A percentile compares a stretch with the other conserved stretches of the same genome.
These are phyloP conservation scores for Eilema depressum DNA, from an alignment of 2,888 invertebrate genomes.

Conservation along the genomic window DNA sequence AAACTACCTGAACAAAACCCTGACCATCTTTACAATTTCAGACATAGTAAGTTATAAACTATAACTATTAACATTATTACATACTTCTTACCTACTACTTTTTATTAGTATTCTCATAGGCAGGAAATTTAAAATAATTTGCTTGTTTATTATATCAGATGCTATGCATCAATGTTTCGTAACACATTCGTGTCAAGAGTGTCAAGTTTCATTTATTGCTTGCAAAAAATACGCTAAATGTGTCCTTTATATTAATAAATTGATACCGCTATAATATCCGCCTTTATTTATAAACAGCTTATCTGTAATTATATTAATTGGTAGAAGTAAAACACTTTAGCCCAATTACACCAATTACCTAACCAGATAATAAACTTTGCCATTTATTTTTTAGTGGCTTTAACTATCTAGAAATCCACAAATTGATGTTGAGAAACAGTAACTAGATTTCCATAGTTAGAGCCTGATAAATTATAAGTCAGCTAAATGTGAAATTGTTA, in stretches of 20 bases:
- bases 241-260: conserved; percentile 27
- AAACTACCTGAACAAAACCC: too few species aligned
- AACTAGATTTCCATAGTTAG: background rate
- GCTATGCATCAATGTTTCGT: background rate
- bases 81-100: background rate
- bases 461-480: background rate
- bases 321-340: background rate
- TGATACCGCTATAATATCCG: conserved; percentile 39
- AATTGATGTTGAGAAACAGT: background rate
- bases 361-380: conserved; percentile 6
- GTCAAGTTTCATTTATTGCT: background rate
- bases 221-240: background rate
- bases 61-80: background rate
- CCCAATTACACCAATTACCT: background rate
- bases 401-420: conserved; percentile 2
- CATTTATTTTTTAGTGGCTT: background rate
- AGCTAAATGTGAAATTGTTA: background rate
- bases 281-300: conserved; percentile 34
- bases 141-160: background rate
- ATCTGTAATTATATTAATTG: conserved; percentile 16
- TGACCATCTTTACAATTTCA: too few species aligned
- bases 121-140: too few species aligned
- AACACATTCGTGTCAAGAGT: background rate
- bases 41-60: background rate
- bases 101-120: background rate